phyloP scores from a whole-genome alignment of 1,140 invertebrate species.

The Zaprionus africanus region DNA sequence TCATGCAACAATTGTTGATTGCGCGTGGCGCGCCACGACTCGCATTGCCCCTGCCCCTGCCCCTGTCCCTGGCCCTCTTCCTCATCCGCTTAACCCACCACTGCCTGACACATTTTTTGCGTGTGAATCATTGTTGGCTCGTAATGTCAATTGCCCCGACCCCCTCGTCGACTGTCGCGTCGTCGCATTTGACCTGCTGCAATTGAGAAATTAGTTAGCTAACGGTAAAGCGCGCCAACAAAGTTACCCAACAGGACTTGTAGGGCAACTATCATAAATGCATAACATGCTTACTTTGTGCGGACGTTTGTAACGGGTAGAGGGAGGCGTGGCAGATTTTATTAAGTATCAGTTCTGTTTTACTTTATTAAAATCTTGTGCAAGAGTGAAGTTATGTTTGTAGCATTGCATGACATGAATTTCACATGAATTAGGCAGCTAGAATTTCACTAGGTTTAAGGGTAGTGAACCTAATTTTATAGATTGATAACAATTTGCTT shows the following conservation, averaged over 20 bases:
- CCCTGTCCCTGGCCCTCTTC: background rate
- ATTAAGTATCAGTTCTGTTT: background rate
- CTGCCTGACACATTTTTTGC: constrained; percentile 47
- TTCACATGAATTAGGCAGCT: background rate
- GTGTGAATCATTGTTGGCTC: constrained; percentile 71
- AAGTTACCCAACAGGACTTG: background rate
- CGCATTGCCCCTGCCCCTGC: background rate
- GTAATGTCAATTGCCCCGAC: constrained; percentile 61
- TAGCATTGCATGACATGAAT: background rate
- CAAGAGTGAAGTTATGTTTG: too few relatives aligned
- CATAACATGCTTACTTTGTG: too few relatives aligned
- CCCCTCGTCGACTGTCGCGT: background rate
- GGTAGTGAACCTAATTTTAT: too few relatives aligned
- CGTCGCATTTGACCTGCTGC: constrained; percentile 26
- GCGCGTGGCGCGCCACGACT: constrained; percentile 36
- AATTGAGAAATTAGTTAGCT: constrained; percentile 51
- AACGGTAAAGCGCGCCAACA: background rate
- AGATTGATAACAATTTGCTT: too few relatives aligned
- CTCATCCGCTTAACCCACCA: constrained; percentile 5
- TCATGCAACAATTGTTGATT: constrained; percentile 82
- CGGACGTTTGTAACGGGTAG: background rate
- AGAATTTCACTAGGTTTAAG: background rate
- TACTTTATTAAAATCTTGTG: background rate
- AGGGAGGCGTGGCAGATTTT: background rate
- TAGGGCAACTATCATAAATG: background rate